phyloP scores from a whole-genome alignment of 1,140 invertebrate genomes.

The Sycobia sp. region DNA sequence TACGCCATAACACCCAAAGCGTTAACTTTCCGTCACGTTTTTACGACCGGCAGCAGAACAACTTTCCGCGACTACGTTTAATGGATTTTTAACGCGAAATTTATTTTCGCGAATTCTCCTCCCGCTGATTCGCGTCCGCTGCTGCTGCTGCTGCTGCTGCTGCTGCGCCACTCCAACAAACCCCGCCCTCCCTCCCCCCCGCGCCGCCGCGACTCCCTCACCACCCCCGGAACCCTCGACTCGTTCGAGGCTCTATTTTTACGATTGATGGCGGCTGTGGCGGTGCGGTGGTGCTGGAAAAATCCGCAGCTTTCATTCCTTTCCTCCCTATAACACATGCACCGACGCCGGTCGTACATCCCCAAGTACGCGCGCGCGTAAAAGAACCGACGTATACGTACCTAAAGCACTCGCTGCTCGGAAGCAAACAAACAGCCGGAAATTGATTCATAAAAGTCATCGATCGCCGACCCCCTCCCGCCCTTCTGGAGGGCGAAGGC shows the following conservation, averaged over 20 bases:
- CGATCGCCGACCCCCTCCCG: too few species aligned
- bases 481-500: too few species aligned
- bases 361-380: too few species aligned
- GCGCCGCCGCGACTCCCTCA: too few species aligned
- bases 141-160: too few species aligned
- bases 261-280: constrained; percentile 19
- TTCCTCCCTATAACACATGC: not conserved
- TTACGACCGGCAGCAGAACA: too few species aligned
- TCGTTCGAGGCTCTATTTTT: constrained; percentile 17
- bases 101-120: constrained; percentile 27
- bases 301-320: not conserved
- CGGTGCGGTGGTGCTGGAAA: not conserved
- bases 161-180: too few species aligned
- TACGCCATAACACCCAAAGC: not conserved
- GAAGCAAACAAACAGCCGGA: constrained; percentile 11
- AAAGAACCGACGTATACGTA: not conserved
- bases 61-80: constrained; percentile 9
- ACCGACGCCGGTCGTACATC: too few species aligned
- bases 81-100: constrained; percentile 32
- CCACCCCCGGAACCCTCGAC: too few species aligned
- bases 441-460: constrained; percentile 17
- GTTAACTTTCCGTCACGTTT: constrained; percentile 10
- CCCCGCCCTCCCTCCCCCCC: too few species aligned
- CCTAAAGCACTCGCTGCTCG: too few species aligned
- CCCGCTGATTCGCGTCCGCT: too few species aligned